Percentiles rank a stretch among this genome's conserved stretches.
Evolutionary conservation across 2,797 vertebrate genomes (phyloP).

Genomic region (Peromyscus melanophrys): DNA sequence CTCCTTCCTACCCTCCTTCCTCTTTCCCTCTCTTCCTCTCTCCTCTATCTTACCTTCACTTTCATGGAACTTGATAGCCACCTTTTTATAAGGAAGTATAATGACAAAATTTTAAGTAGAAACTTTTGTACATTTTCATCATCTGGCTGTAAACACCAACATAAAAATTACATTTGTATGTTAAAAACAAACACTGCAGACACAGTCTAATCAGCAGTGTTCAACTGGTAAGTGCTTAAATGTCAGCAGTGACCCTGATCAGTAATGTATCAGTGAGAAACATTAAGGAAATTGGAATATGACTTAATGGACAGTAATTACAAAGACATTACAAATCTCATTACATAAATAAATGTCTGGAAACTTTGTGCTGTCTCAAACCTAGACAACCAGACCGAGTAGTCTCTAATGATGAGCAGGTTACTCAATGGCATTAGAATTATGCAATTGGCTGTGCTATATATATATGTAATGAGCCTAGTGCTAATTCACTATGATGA

Average conservation of each 20-base stretch:
- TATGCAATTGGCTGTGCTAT: constrained; percentile 32
- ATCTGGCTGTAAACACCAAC: constrained; percentile 40
- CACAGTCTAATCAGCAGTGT: constrained; percentile 38
- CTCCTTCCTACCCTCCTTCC: no score
- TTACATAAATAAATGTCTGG: constrained; percentile 63
- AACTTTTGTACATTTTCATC: constrained; percentile 62
- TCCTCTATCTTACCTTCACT: background rate
- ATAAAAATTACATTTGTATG: constrained; percentile 25
- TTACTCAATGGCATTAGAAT: constrained; percentile 62
- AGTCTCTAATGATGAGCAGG: constrained; percentile 49
- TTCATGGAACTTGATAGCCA: constrained; percentile 39
- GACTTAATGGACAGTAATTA: constrained; percentile 66
- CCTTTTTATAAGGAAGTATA: constrained; percentile 48
- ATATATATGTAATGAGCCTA: background rate
- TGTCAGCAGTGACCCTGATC: constrained; percentile 11
- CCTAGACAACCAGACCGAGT: constrained; percentile 29
- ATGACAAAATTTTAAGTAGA: constrained; percentile 45
- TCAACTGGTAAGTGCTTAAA: constrained; percentile 30
- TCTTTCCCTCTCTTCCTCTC: background rate
- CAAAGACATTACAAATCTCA: constrained; percentile 64
- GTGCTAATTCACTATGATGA: constrained; percentile 65
- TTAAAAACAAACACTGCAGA: constrained; percentile 20
- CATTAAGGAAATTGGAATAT: constrained; percentile 53
- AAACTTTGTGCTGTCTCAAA: constrained; percentile 59
- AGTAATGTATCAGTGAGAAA: constrained; percentile 19